Percentiles rank a stretch among this genome's conserved stretches.
phyloP scores from a whole-genome alignment of 2,888 invertebrate species.

The Eucera pruinosa region DNA sequence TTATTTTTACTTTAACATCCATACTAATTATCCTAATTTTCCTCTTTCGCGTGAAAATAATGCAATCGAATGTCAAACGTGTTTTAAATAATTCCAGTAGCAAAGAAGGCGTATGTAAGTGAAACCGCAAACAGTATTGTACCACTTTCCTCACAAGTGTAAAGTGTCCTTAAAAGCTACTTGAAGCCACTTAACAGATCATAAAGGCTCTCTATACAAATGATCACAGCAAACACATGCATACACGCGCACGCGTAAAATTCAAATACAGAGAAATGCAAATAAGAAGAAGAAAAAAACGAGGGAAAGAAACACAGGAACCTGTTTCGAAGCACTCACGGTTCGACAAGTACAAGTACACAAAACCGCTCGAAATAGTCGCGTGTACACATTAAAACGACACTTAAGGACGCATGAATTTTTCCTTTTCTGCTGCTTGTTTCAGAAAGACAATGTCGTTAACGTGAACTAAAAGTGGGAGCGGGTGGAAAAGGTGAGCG shows the following conservation, averaged over 20 bases:
- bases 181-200: background rate
- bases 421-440: conserved; percentile 16
- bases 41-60: no score
- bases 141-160: background rate
- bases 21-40: no score
- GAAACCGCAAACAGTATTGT: conserved; percentile 5
- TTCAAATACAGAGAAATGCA: background rate
- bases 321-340: conserved; percentile 3
- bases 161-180: background rate
- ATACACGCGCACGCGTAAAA: background rate
- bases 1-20: no score
- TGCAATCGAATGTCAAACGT: background rate
- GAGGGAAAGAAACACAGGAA: background rate
- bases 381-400: no score
- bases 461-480: background rate
- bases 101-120: background rate
- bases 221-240: background rate
- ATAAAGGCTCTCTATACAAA: background rate
- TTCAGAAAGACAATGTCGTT: conserved; percentile 45
- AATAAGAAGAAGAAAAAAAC: background rate
- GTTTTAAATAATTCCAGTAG: background rate
- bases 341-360: background rate
- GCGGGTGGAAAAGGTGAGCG: no score
- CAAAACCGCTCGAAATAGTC: background rate
- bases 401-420: background rate